These are phyloP conservation scores for Morone chrysops DNA, from an alignment of 2,113 vertebrate genomes.

Conservation along the genomic window DNA sequence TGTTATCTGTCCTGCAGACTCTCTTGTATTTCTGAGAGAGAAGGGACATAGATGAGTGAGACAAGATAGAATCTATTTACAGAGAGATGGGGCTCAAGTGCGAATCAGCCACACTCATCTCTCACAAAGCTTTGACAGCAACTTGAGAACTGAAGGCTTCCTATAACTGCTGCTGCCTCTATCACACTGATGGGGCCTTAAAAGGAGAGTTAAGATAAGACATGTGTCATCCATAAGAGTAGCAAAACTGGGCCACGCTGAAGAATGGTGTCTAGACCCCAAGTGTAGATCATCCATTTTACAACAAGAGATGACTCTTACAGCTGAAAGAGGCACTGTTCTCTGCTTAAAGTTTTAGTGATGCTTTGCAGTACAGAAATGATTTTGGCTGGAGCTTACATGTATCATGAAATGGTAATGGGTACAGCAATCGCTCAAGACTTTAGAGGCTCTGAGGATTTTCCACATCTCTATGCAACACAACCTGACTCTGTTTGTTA, in stretches of 20 bases:
- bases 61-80: constrained; percentile 59
- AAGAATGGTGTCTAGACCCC: constrained; percentile 70
- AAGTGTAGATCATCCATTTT: constrained; percentile 72
- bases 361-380: constrained; percentile 56
- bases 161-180: constrained; percentile 56
- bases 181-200: constrained; percentile 67
- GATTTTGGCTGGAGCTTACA: constrained; percentile 42
- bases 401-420: constrained; percentile 68
- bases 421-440: constrained; percentile 34
- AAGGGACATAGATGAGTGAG: constrained; percentile 16
- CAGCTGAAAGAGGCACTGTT: constrained; percentile 49
- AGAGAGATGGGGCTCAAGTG: constrained; percentile 62
- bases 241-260: constrained; percentile 70
- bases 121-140: constrained; percentile 60
- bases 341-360: constrained; percentile 58
- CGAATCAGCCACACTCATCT: constrained; percentile 62
- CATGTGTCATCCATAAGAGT: constrained; percentile 66
- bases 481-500: constrained; percentile 11
- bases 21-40: constrained; percentile 23
- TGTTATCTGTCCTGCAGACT: constrained; percentile 15
- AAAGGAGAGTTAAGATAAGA: constrained; percentile 65
- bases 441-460: constrained; percentile 39
- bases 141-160: constrained; percentile 60
- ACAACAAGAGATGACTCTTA: constrained; percentile 59
- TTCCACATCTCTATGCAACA: constrained; percentile 4